Percentiles rank a stretch among this genome's conserved stretches.
These are phyloP conservation scores for Drosophila seclusa DNA, from an alignment of 2,888 invertebrate species.

Conservation along the genomic window DNA sequence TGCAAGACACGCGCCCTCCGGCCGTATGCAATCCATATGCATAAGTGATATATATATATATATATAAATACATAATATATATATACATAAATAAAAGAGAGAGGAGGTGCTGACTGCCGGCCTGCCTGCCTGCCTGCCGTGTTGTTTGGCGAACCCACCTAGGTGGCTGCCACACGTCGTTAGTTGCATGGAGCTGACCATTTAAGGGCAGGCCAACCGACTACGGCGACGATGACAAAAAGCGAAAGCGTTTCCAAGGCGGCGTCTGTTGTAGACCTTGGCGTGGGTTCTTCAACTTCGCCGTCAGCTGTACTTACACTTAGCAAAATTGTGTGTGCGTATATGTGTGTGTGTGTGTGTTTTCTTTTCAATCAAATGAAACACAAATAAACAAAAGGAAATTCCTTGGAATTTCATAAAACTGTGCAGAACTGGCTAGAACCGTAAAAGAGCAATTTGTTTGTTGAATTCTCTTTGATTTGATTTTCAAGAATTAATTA, in stretches of 20 bases:
- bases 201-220: slow-evolving; percentile 68
- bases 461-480: not conserved
- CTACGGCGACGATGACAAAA: slow-evolving; percentile 55
- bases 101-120: slow-evolving; percentile 2
- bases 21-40: slow-evolving; percentile 70
- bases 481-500: not conserved
- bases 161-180: slow-evolving; percentile 60
- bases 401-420: not conserved
- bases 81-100: not conserved
- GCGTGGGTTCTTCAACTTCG: slow-evolving; percentile 75
- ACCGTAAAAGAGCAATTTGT: not conserved
- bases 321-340: not conserved
- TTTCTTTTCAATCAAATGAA: not conserved
- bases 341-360: not conserved
- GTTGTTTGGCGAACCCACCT: slow-evolving; percentile 3
- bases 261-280: slow-evolving; percentile 63
- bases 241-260: slow-evolving; percentile 74
- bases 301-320: slow-evolving; percentile 28
- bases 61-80: not conserved
- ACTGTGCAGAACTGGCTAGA: not conserved
- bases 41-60: slow-evolving; percentile 36
- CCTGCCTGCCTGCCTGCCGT: no score
- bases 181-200: slow-evolving; percentile 58
- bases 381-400: not conserved
- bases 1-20: slow-evolving; percentile 78